Base-by-base conservation (phyloP, 2,113 vertebrate species). In the Apistogramma diplotaenia region DNA sequence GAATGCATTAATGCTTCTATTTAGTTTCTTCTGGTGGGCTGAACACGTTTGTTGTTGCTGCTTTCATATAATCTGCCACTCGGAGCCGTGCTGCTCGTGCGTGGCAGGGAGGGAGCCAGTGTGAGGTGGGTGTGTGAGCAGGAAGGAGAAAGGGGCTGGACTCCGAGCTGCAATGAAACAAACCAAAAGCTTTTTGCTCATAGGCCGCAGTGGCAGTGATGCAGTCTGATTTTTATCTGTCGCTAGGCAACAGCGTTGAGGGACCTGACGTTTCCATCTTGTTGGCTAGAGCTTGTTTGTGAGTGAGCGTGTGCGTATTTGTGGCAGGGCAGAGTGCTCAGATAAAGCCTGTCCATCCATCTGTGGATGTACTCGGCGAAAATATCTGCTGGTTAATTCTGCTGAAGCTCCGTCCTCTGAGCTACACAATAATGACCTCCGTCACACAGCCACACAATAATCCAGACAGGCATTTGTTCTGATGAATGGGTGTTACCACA, bases 241-340 rank as follows among this genome's bases (percentile, higher is more conserved):
- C 90, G 91, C 95, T 94, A 94, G 91, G 95, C 92, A 91, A 96
- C 93, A 65, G 83, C 82, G 84, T 90, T 74, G 23, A 89, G 84
- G 91, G 85, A 74, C 89, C 57, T 88, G 82, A 92, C 62, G 76
- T 92, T 79, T 85, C 56, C 57, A 83, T 89, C 56, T 40, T 55
- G 78, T 74, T 83, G 55, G 87, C 78, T 19, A 10, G 53, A 25
- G 81, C 56, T 6, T 74, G 21, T 76, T 11, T 71, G 72, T 65
- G 29, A 35, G 73, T 35, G 57, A 55, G 62, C 31, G 57, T 54
- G 46, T 73, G 40, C 21, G 67, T 40, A 46, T 76, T 67, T 15
- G 62, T 29, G 57, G 6, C 19, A 46, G 80, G 85, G 89, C 49
- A 74, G 54, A 76, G 78, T 31, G 57, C 43, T 81, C 74, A 58